Evolutionary conservation across 2,113 vertebrate species (phyloP).

Genomic region (Mustela lutreola): DNA sequence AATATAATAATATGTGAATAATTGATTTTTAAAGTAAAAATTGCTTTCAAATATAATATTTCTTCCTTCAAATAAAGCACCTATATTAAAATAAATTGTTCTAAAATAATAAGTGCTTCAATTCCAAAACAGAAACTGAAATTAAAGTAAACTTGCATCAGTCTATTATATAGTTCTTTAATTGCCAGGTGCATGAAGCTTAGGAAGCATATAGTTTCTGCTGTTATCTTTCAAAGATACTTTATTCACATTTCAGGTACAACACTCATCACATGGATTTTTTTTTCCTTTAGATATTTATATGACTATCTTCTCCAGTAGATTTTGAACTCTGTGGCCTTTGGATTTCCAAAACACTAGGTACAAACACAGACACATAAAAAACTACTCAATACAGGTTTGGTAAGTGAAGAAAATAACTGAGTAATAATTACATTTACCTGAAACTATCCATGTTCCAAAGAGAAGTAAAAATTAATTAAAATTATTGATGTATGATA

Average conservation of each 20-base stretch:
- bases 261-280: background rate
- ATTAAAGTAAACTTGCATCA: background rate
- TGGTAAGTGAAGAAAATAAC: background rate
- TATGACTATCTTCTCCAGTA: background rate
- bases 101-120: background rate
- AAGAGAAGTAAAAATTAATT: background rate
- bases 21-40: background rate
- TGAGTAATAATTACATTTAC: background rate
- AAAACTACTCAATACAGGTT: background rate
- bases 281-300: background rate
- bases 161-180: background rate
- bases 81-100: conserved; percentile 13
- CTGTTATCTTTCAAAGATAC: background rate
- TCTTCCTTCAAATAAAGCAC: background rate
- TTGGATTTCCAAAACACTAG: background rate
- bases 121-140: background rate
- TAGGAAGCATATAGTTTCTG: background rate
- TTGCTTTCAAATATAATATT: background rate
- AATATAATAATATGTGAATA: background rate
- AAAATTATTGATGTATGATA: background rate
- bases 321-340: background rate
- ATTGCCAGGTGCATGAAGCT: background rate
- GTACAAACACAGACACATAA: background rate
- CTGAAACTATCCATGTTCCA: background rate
- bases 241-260: background rate